Evolutionary conservation across 53 echinoderm and acorn worm genomes (phyloP).

Genomic region (Temnopleurus reevesii): DNA sequence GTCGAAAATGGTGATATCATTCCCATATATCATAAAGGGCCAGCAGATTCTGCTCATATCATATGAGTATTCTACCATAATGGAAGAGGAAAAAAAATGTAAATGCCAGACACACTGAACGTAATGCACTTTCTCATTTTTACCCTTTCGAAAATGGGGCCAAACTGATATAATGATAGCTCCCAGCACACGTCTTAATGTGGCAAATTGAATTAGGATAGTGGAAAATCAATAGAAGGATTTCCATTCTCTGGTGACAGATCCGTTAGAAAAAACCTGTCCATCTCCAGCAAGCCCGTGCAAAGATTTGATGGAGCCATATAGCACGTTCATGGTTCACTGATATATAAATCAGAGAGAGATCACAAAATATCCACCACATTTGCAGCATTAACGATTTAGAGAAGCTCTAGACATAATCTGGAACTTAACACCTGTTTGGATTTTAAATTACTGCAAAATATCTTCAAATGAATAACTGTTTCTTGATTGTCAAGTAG

Average conservation of each 20-base stretch:
- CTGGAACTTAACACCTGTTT: no score
- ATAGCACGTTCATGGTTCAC: not conserved
- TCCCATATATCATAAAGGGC: not conserved
- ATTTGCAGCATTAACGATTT: not conserved
- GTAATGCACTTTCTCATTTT: slow-evolving; percentile 9
- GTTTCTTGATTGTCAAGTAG: no score
- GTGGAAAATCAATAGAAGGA: slow-evolving; percentile 35
- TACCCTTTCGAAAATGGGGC: not conserved
- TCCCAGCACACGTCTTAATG: slow-evolving; percentile 21
- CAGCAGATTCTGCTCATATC: not conserved
- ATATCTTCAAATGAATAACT: no score
- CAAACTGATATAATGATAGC: slow-evolving; percentile 37
- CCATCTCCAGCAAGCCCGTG: not conserved
- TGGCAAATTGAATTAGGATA: slow-evolving; percentile 20
- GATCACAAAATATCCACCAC: not conserved
- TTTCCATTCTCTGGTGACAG: slow-evolving; percentile 20
- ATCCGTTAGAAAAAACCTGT: not conserved
- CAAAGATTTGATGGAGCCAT: not conserved
- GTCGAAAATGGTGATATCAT: not conserved
- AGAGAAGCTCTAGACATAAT: not conserved
- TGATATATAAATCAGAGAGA: slow-evolving; percentile 6
- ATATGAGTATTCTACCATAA: not conserved
- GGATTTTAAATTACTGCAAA: no score
- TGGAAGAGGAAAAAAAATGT: slow-evolving; percentile 3
- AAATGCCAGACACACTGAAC: not conserved